phyloP scores from a whole-genome alignment of 92 coral and sea anemone species.

The Palythoa grandiflora region DNA sequence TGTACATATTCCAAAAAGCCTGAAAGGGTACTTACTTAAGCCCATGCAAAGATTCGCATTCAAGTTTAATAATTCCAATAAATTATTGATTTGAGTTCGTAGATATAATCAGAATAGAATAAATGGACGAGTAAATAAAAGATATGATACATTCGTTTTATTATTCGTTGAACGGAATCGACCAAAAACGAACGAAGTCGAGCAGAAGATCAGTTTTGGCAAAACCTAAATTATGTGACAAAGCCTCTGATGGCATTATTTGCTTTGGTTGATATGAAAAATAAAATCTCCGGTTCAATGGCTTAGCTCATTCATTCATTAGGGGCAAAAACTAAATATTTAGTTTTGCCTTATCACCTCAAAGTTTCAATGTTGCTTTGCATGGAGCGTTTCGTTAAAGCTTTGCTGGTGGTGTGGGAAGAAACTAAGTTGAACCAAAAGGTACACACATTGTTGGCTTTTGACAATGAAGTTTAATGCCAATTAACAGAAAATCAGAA shows the following conservation, averaged over 20 bases:
- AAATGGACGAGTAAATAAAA: too few relatives aligned
- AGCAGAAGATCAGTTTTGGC: background rate
- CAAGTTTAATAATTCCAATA: background rate
- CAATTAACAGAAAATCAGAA: too few relatives aligned
- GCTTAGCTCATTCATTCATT: background rate
- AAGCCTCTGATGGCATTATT: background rate
- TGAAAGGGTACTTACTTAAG: background rate
- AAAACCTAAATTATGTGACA: slow-evolving; percentile 3
- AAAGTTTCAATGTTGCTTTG: background rate
- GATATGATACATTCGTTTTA: too few relatives aligned
- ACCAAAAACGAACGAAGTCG: background rate
- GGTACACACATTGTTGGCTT: background rate
- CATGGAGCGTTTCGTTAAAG: background rate
- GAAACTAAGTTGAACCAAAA: background rate
- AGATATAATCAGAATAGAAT: too few relatives aligned
- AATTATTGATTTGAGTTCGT: background rate
- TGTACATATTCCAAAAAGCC: slow-evolving; percentile 2
- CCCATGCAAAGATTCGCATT: background rate
- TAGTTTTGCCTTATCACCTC: background rate
- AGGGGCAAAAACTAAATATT: slow-evolving; percentile 4
- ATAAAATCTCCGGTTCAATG: background rate
- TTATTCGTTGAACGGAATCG: background rate
- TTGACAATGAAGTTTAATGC: background rate
- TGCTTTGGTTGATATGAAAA: background rate
- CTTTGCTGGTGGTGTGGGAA: background rate